phyloP scores from a whole-genome alignment of 2,797 vertebrate genomes.

The Anisognathus igniventris region DNA sequence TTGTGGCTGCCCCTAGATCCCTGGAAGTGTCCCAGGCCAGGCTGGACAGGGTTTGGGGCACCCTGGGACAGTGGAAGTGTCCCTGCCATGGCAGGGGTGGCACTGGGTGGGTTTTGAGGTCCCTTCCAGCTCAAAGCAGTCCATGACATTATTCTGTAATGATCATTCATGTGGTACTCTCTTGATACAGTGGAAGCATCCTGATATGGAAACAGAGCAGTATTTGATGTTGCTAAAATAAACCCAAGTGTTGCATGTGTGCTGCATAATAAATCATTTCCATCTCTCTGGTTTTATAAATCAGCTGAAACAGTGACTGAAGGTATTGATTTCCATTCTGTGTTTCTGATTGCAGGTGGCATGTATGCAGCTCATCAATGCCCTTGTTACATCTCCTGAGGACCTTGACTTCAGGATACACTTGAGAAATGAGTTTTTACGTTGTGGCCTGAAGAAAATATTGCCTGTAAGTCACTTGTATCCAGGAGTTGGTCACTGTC shows the following conservation, averaged over 20 bases:
- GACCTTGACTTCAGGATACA: conserved; percentile 99
- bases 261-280: background rate
- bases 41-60: accelerated
- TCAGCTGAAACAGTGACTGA: background rate
- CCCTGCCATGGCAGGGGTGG: background rate
- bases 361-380: conserved; percentile 98
- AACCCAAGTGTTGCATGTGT: background rate
- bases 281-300: background rate
- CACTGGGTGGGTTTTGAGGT: accelerated
- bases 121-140: background rate
- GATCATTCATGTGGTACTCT: background rate
- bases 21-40: accelerated
- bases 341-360: conserved; percentile 81
- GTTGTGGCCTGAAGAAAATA: conserved; percentile 92
- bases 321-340: background rate
- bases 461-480: conserved; percentile 85
- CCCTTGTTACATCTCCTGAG: conserved; percentile 93
- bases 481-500: background rate
- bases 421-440: conserved; percentile 93
- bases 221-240: background rate
- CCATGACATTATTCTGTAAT: background rate
- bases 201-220: background rate
- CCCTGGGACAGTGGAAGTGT: accelerated
- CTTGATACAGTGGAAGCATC: background rate
- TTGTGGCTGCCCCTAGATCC: background rate